Conservation (phyloP, 2,888 invertebrate species). For the Plagiodera versicolora region DNA sequence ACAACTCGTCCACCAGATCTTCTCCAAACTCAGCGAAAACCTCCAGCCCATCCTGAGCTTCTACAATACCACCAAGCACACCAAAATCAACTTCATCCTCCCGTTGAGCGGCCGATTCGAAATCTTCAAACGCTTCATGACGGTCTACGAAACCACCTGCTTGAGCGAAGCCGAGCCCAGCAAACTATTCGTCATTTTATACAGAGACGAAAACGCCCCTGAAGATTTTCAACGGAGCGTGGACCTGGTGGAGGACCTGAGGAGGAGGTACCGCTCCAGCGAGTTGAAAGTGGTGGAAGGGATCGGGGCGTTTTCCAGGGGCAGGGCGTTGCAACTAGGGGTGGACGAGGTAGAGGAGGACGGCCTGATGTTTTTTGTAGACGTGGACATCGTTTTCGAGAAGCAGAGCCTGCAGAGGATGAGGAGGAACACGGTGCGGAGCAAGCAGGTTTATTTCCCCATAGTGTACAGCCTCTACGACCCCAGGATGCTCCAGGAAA, state of each 20-base stretch:
- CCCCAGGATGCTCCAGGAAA: constrained; percentile 64
- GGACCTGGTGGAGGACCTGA: constrained; percentile 61
- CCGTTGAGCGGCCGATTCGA: constrained; percentile 83
- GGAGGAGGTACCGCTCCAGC: constrained; percentile 47
- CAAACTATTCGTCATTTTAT: constrained; percentile 71
- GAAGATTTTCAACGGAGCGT: constrained; percentile 62
- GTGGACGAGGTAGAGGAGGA: constrained; percentile 61
- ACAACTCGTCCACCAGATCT: constrained; percentile 46
- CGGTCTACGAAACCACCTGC: constrained; percentile 78
- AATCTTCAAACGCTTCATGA: constrained; percentile 82
- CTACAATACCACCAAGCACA: constrained; percentile 29
- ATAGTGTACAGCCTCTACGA: constrained; percentile 96
- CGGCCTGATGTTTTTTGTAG: constrained; percentile 86
- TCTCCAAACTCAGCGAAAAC: constrained; percentile 46
- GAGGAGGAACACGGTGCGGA: constrained; percentile 73
- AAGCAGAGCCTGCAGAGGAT: constrained; percentile 73
- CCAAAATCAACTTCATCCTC: constrained; percentile 73
- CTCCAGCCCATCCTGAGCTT: constrained; percentile 44
- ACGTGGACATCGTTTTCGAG: constrained; percentile 93
- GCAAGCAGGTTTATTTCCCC: constrained; percentile 85
- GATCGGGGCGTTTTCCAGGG: constrained; percentile 73
- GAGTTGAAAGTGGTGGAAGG: too few relatives aligned
- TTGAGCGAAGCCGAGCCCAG: constrained; percentile 66
- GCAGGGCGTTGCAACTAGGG: constrained; percentile 80
- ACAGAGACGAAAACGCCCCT: constrained; percentile 55